A percentile compares a stretch with the other conserved stretches of the same genome.
These are phyloP conservation scores for Hycleus cichorii DNA, from an alignment of 1,140 invertebrate genomes.

Conservation along the genomic window DNA sequence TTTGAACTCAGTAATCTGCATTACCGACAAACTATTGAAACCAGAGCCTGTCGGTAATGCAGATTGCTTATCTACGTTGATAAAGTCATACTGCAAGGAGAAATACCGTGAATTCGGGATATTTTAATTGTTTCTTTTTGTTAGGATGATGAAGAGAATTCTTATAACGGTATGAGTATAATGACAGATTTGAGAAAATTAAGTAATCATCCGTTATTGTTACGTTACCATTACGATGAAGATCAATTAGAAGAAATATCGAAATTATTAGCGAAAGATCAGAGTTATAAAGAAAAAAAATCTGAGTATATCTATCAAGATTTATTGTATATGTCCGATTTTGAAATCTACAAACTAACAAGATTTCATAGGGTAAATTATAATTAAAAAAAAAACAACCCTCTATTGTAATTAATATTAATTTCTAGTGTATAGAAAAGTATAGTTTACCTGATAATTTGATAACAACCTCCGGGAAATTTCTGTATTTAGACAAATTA, in stretches of 20 bases:
- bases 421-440: constrained; percentile 33
- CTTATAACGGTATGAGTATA: constrained; percentile 61
- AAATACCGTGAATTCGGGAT: no score
- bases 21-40: no score
- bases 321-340: constrained; percentile 80
- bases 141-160: constrained; percentile 15
- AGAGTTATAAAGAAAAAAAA: constrained; percentile 71
- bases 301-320: constrained; percentile 80
- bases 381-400: neutral
- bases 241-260: constrained; percentile 64
- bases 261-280: constrained; percentile 59
- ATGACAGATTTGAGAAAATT: constrained; percentile 85
- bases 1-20: no score
- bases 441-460: constrained; percentile 59
- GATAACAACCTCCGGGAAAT: constrained; percentile 76
- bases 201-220: constrained; percentile 81
- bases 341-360: constrained; percentile 79
- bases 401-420: constrained; percentile 10
- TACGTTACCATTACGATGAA: constrained; percentile 73
- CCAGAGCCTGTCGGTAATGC: no score
- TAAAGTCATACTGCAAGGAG: no score
- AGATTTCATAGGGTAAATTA: constrained; percentile 51
- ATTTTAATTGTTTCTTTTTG: neutral
- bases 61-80: no score
- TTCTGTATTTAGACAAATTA: constrained; percentile 70